These are phyloP conservation scores for Semnopithecus entellus DNA, from an alignment of 2,113 vertebrate species.

Conservation along the genomic window DNA sequence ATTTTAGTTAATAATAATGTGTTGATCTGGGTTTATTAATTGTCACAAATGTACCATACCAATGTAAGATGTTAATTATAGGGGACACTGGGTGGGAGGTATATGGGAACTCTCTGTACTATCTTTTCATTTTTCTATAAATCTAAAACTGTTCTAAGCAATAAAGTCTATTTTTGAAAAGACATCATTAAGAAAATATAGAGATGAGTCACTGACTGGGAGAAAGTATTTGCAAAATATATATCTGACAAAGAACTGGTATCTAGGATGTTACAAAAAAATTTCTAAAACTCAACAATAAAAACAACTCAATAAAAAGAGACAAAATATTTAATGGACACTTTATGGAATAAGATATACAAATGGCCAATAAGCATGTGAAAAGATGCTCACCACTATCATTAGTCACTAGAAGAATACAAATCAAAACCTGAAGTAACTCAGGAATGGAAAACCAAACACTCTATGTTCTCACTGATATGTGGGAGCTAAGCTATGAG, in stretches of 20 bases:
- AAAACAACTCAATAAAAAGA: constrained; percentile 7
- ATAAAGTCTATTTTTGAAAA: not conserved
- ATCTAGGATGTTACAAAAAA: not conserved
- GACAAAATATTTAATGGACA: not conserved
- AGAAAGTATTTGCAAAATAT: constrained; percentile 32
- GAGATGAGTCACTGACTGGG: not conserved
- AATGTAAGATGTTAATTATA: not conserved
- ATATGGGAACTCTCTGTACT: not conserved
- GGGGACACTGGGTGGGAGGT: not conserved
- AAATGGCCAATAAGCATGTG: not conserved
- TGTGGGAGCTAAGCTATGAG: too few species aligned
- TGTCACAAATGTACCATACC: not conserved
- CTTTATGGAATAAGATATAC: not conserved
- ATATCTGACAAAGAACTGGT: not conserved
- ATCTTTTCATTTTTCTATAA: not conserved
- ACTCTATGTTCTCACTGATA: too few species aligned
- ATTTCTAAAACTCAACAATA: not conserved
- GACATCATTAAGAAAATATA: not conserved
- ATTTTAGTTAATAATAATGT: constrained; percentile 22
- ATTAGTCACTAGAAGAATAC: not conserved
- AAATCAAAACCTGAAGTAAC: not conserved
- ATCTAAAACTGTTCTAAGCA: constrained; percentile 8
- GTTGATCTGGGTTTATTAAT: not conserved
- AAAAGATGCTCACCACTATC: not conserved
- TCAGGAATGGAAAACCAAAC: too few species aligned